Evolutionary conservation across 1,140 invertebrate genomes (phyloP), one percentile per base, ranked within the genome.

Genomic region (Meteorus sp.): DNA sequence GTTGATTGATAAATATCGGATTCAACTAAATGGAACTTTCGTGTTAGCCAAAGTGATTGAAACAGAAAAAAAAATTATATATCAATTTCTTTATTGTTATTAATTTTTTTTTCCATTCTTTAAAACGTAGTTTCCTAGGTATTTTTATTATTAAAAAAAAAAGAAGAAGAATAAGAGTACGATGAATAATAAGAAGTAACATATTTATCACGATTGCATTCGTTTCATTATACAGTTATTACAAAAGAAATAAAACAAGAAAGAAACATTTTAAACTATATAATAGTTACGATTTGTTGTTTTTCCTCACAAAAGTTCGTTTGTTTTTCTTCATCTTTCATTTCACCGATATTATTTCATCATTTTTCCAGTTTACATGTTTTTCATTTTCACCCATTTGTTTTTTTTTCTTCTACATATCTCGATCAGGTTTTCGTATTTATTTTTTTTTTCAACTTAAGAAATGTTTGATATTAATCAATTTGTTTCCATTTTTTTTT

Each of bases 401-500:
- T 39, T 39, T 39, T 39, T 39, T 39, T 4, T 11, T 11, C 35
- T 5, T 39, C 35, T 4, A 7, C 11, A 33, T 11, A 33, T 33
- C 29, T 33, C 29, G 29, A 33, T 33, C 6, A 11, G 29, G 29
- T 33, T 33, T n/a, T n/a, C n/a, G n/a, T 33, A 33, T 33, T 33
- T 7, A 33, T 33, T 33, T 33, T 33, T 33, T 33, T 33, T n/a
- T n/a, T n/a, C n/a, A n/a, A n/a, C n/a, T 33, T 33, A 11, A 11
- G 29, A 33, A 33, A 33, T 33, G 6, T 33, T 33, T n/a, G n/a
- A n/a, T 33, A 33, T 33, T 33, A 11, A 39, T 39, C 15, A 4
- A 43, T 44, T 25, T 55, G 43, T 57, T 52, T 39, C 44, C 45
- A 54, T 61, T 59, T 56, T 64, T 53, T 56, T 45, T 20, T 63